Percentiles rank a stretch among this genome's conserved stretches.
Conservation (phyloP, 2,113 vertebrate genomes). For the Benthochromis sp. region DNA sequence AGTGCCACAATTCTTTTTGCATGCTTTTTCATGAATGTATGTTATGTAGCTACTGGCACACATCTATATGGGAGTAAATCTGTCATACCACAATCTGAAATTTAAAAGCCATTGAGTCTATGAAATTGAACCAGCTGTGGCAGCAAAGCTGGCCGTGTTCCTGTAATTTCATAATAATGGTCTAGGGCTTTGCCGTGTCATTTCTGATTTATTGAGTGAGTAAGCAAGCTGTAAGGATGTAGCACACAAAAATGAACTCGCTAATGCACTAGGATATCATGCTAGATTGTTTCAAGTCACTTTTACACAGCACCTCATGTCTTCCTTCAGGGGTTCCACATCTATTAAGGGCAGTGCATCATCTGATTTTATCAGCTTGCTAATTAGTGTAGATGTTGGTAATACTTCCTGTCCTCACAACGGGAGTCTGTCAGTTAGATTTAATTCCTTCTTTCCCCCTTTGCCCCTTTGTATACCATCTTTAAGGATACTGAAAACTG, state of each 20-base stretch:
- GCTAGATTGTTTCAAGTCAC: not conserved
- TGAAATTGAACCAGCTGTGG: not conserved
- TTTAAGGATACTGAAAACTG: not conserved
- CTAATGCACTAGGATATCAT: not conserved
- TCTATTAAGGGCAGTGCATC: not conserved
- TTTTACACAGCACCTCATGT: not conserved
- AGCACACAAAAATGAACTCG: not conserved
- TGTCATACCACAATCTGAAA: not conserved
- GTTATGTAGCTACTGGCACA: not conserved
- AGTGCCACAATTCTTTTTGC: not conserved
- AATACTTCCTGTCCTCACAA: not conserved
- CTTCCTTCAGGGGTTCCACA: not conserved
- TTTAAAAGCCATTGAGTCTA: not conserved
- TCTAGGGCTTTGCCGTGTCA: not conserved
- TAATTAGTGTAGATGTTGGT: constrained; percentile 5
- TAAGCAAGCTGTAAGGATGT: not conserved
- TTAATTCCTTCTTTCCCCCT: not conserved
- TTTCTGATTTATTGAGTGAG: not conserved
- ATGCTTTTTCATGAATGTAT: not conserved
- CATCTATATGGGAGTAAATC: not conserved
- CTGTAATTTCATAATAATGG: not conserved
- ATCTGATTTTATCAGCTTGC: not conserved
- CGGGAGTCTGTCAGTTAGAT: not conserved
- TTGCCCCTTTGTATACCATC: not conserved
- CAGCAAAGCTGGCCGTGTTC: not conserved